These are phyloP conservation scores for Diplosoma virens DNA, from an alignment of 23 tunicate species.

Conservation along the genomic window DNA sequence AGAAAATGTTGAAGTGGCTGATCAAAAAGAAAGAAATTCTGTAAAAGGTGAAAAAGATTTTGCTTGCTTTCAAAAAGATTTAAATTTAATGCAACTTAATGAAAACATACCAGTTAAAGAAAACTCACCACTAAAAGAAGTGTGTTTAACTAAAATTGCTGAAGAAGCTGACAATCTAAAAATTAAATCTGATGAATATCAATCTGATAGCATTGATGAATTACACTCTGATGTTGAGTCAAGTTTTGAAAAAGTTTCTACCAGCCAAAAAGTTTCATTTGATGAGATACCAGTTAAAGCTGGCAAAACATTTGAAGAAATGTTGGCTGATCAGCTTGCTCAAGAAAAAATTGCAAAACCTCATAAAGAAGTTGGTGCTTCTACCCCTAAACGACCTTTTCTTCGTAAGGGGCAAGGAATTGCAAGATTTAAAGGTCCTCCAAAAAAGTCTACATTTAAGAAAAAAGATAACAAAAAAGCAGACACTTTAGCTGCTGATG, in stretches of 20 bases:
- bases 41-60: too few relatives aligned
- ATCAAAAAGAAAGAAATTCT: too few relatives aligned
- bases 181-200: too few relatives aligned
- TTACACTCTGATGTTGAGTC: conserved; percentile 8
- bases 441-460: conserved; percentile 30
- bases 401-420: conserved; percentile 83
- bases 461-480: conserved; percentile 9
- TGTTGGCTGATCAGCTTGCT: conserved; percentile 56
- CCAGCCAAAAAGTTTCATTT: conserved; percentile 17
- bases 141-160: not conserved
- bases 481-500: too few relatives aligned
- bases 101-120: too few relatives aligned
- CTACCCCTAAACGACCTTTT: conserved; percentile 70
- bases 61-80: too few relatives aligned
- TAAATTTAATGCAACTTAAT: too few relatives aligned
- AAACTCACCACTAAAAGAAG: not conserved
- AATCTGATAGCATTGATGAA: not conserved
- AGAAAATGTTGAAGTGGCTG: too few relatives aligned
- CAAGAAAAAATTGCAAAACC: conserved; percentile 26
- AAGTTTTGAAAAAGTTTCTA: conserved; percentile 31
- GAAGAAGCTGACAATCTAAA: not conserved
- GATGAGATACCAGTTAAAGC: conserved; percentile 75
- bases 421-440: conserved; percentile 94
- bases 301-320: conserved; percentile 81
- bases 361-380: not conserved